A percentile compares a stretch with the other conserved stretches of the same genome.
Conservation (phyloP, 2,113 vertebrate genomes). For the Corapipo altera region DNA sequence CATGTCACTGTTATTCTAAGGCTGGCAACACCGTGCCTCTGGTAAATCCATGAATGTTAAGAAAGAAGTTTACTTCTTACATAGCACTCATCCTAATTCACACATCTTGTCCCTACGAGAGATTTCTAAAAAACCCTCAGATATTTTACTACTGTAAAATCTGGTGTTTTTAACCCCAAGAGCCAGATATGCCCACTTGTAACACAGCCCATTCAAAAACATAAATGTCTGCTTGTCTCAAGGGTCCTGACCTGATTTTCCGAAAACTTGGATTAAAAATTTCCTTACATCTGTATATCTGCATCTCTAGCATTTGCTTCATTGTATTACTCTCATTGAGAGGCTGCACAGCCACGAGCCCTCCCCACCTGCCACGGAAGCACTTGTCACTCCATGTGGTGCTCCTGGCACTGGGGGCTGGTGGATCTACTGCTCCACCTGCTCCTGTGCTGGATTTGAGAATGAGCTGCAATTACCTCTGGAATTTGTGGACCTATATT, state of each 20-base stretch:
- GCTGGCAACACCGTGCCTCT: neutral
- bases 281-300: neutral
- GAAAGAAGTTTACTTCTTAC: neutral
- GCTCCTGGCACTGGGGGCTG: neutral
- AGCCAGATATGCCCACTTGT: neutral
- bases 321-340: neutral
- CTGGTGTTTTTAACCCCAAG: neutral
- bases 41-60: neutral
- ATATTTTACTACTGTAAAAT: conserved; percentile 45
- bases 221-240: neutral
- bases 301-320: conserved; percentile 7
- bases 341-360: neutral
- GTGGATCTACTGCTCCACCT: neutral
- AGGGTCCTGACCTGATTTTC: neutral
- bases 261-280: neutral
- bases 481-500: neutral
- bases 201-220: neutral
- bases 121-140: neutral
- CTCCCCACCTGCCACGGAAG: neutral
- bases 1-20: neutral
- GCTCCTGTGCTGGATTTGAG: neutral
- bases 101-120: neutral
- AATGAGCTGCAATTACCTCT: neutral
- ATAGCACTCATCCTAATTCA: neutral
- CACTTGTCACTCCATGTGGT: neutral